phyloP scores from a whole-genome alignment of 2,797 vertebrate genomes.

The Platyrinchus mystaceus region DNA sequence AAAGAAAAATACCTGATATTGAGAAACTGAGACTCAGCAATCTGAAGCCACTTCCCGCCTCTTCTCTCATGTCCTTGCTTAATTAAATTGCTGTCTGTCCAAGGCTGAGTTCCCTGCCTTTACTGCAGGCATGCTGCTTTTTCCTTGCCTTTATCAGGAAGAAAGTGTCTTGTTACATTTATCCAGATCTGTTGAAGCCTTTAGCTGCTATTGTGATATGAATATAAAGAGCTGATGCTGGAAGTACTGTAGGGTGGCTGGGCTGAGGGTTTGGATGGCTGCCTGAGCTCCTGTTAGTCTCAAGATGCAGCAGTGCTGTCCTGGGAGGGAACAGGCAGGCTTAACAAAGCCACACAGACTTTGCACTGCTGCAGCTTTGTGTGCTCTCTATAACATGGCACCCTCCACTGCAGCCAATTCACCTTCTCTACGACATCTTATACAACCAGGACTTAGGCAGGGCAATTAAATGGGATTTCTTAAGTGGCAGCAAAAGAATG shows the following conservation, averaged over 20 bases:
- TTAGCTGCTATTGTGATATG: not conserved
- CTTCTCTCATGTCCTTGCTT: not conserved
- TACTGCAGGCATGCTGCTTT: not conserved
- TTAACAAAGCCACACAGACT: not conserved
- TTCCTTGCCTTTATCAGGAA: not conserved
- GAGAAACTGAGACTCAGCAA: not conserved
- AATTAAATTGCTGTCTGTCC: not conserved
- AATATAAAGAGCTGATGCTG: not conserved
- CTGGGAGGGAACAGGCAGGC: not conserved
- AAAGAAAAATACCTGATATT: not conserved
- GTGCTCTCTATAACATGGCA: not conserved
- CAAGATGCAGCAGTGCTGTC: not conserved
- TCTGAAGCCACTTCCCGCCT: not conserved
- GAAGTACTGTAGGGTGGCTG: not conserved
- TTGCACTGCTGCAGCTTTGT: not conserved
- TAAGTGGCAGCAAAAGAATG: slow-evolving; percentile 57
- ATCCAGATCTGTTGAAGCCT: not conserved
- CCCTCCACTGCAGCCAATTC: not conserved
- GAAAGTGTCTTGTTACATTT: not conserved
- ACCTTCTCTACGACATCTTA: not conserved
- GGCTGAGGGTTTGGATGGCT: not conserved
- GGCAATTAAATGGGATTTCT: slow-evolving; percentile 59
- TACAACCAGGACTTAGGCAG: slow-evolving; percentile 9
- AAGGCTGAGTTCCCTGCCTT: not conserved
- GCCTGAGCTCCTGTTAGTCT: not conserved